A percentile compares a stretch with the other conserved stretches of the same genome.
phyloP scores from a whole-genome alignment of 2,113 vertebrate genomes.

The Cyprinodon variegatus region DNA sequence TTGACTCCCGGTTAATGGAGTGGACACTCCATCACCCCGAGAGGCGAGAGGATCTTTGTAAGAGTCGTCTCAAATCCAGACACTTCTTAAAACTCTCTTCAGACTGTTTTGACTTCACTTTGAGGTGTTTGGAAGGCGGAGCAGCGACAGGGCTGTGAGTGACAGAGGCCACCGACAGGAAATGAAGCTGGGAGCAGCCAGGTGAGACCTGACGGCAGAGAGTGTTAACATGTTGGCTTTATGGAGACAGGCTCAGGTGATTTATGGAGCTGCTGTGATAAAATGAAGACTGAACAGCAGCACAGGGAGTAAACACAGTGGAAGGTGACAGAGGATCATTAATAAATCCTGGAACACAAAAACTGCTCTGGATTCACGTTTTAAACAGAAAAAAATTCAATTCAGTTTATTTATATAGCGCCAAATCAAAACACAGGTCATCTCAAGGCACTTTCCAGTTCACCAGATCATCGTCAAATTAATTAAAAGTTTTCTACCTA shows the following conservation, averaged over 20 bases:
- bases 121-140: background rate
- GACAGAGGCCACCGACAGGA: background rate
- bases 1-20: slow-evolving; percentile 13
- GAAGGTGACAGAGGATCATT: background rate
- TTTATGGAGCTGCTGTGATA: background rate
- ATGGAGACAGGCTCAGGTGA: background rate
- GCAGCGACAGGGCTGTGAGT: background rate
- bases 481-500: too few relatives aligned
- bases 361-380: background rate
- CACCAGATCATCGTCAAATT: too few relatives aligned
- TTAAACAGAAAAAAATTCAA: background rate
- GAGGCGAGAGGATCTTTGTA: slow-evolving; percentile 3
- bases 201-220: background rate
- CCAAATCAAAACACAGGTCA: too few relatives aligned
- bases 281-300: background rate
- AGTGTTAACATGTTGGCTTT: background rate
- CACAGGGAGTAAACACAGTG: background rate
- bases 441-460: too few relatives aligned
- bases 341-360: background rate
- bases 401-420: too few relatives aligned
- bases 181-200: background rate
- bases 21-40: slow-evolving; percentile 28
- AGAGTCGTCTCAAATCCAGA: background rate
- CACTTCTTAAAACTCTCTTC: background rate
- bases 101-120: background rate